Evolutionary conservation across 1,140 invertebrate genomes (phyloP), one percentile per base, ranked within the genome.

Genomic region (Ditylenchus dipsaci): DNA sequence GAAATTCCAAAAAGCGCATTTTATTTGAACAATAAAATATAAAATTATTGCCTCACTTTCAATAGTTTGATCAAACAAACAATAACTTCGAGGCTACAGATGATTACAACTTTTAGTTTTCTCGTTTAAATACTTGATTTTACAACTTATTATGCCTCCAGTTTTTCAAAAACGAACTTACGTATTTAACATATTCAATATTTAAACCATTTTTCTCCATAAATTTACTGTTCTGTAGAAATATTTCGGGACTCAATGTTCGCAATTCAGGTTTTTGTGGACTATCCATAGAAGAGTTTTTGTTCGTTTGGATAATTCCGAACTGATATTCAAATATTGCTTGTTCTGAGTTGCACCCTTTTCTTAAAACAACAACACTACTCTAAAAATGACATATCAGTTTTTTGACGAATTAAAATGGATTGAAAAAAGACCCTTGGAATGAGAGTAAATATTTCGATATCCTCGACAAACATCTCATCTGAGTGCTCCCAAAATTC

Each of bases 391-490:
- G 3, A 5, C 11, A 38, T 3, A 38, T 38, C 11, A 38, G 11
- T 38, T 38, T 38, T 11, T 38, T 38, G 33, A 38, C 33, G 3
- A 38, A 38, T 5, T 5, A 38, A 38, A 38, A 38, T 5, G 3
- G 33, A 5, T n/a, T n/a, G n/a, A n/a, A n/a, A n/a, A 3, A 38
- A 38, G 11, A 53, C 49, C 49, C 49, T 19, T 53, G 49, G 49
- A 30, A 61, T 61, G 5, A 19, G 13, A 19, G 59, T 61, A 29
- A 33, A 61, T 19, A 61, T n/a, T 43, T 61, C 59, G 13, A 61
- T 33, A n/a, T 61, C 59, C 38, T 61, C 59, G 5, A 29, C 38
- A 29, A 61, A 61, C 59, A 61, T 43, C n/a, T 30, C 27, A 29
- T 61, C 59, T 19, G 59, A 19, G 13, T 61, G 29, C 19, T 29